phyloP scores from a whole-genome alignment of 2,888 invertebrate genomes.

The Acronicta psi region DNA sequence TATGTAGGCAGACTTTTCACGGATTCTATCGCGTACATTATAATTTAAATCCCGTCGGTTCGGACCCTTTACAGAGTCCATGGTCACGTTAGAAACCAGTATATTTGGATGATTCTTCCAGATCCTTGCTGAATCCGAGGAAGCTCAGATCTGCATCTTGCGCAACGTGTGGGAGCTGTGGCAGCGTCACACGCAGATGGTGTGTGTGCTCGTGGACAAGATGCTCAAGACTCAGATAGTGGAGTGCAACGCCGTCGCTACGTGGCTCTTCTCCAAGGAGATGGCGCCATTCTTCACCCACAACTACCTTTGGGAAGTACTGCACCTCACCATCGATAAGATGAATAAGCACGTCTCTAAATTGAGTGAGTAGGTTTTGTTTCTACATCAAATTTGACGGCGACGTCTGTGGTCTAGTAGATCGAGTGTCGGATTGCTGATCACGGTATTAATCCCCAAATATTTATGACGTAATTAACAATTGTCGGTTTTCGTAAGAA shows the following conservation, averaged over 20 bases:
- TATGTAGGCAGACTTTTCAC: too few relatives aligned
- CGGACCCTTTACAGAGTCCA: too few relatives aligned
- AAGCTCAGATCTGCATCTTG: constrained; percentile 97
- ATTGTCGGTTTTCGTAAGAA: too few relatives aligned
- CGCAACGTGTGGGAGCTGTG: constrained; percentile 98
- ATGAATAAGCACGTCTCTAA: constrained; percentile 98
- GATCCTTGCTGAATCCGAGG: constrained; percentile 97
- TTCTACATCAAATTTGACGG: not conserved
- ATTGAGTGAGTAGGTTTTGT: constrained; percentile 87
- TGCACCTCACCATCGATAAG: constrained; percentile 98
- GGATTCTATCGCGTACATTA: too few relatives aligned
- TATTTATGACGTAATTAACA: too few relatives aligned
- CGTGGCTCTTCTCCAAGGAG: constrained; percentile 98
- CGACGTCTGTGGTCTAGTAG: too few relatives aligned
- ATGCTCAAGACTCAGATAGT: constrained; percentile 99
- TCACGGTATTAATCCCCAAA: too few relatives aligned
- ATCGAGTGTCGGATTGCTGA: too few relatives aligned
- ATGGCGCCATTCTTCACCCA: constrained; percentile 97
- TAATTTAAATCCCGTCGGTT: too few relatives aligned
- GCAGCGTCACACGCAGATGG: constrained; percentile 98
- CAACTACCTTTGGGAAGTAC: constrained; percentile 98
- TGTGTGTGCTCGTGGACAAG: constrained; percentile 98
- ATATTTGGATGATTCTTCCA: constrained; percentile 72
- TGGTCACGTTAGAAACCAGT: too few relatives aligned
- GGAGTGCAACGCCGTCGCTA: constrained; percentile 98